These are phyloP conservation scores for Rhincodon typus DNA, from an alignment of 2,797 vertebrate species.

Conservation along the genomic window DNA sequence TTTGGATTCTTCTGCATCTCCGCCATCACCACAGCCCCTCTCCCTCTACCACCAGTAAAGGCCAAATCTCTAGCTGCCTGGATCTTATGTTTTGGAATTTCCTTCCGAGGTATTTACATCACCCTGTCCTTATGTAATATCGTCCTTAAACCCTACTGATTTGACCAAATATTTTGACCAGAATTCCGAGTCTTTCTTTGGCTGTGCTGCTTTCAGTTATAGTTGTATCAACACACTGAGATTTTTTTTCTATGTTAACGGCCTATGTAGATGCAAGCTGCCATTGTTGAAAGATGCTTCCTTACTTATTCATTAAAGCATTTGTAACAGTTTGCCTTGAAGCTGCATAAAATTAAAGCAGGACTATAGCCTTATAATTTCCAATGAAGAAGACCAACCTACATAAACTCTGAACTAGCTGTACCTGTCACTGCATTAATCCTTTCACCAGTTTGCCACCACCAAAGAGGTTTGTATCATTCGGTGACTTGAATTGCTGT, in stretches of 20 bases:
- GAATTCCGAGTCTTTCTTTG: not conserved
- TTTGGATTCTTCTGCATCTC: not conserved
- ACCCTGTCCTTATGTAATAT: not conserved
- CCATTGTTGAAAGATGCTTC: not conserved
- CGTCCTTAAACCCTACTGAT: not conserved
- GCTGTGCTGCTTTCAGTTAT: not conserved
- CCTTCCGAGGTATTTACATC: not conserved
- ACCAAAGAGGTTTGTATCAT: not conserved
- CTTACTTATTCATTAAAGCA: not conserved
- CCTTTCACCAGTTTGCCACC: not conserved
- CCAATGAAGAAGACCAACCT: not conserved
- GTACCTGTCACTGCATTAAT: not conserved
- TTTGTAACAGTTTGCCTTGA: too few relatives aligned
- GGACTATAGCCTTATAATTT: too few relatives aligned
- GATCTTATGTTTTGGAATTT: not conserved
- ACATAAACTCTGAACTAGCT: not conserved
- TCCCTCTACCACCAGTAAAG: not conserved
- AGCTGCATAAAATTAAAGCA: not conserved
- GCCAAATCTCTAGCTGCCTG: not conserved
- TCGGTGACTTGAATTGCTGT: not conserved
- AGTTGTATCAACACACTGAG: not conserved
- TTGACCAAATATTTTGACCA: not conserved
- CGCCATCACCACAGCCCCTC: not conserved
- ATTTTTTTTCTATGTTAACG: not conserved
- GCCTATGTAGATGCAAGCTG: not conserved